Evolutionary conservation across 2,888 invertebrate species (phyloP).

Genomic region (Orthosia cruda): DNA sequence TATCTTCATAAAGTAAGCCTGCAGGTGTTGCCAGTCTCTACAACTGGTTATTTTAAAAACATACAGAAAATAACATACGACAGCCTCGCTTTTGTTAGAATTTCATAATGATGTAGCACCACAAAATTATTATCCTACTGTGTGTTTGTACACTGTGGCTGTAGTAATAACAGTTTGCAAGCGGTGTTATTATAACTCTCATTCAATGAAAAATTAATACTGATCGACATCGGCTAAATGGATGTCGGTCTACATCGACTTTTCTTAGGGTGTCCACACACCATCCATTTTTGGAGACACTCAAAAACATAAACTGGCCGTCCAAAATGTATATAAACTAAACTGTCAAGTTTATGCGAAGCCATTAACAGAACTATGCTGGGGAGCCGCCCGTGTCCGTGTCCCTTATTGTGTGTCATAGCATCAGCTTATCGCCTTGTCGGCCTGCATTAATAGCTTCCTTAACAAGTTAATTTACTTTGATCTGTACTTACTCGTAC

Average conservation of each 20-base stretch:
- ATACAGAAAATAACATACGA: neutral
- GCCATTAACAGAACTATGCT: neutral
- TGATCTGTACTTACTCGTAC: neutral
- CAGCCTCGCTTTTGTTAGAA: slow-evolving; percentile 6
- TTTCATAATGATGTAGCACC: neutral
- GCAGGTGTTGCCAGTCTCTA: neutral
- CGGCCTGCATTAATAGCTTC: slow-evolving; percentile 4
- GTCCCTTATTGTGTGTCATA: neutral
- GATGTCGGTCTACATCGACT: slow-evolving; percentile 18
- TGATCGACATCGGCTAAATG: slow-evolving; percentile 24
- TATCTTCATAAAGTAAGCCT: neutral
- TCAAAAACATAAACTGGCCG: neutral
- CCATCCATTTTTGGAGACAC: neutral
- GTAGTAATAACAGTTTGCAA: slow-evolving; percentile 44
- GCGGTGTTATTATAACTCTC: slow-evolving; percentile 47
- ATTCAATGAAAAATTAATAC: slow-evolving; percentile 57
- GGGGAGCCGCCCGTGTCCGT: neutral
- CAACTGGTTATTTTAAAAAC: slow-evolving; percentile 3
- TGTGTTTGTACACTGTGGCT: slow-evolving; percentile 18
- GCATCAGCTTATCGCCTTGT: neutral
- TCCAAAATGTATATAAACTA: neutral
- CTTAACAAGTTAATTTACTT: neutral
- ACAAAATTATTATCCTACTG: slow-evolving; percentile 18
- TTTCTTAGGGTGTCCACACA: slow-evolving; percentile 1
- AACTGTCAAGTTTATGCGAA: slow-evolving; percentile 4